Percentiles rank a stretch among this genome's conserved stretches.
These are phyloP conservation scores for Pipistrellus kuhlii DNA, from an alignment of 2,797 vertebrate species.

Conservation along the genomic window DNA sequence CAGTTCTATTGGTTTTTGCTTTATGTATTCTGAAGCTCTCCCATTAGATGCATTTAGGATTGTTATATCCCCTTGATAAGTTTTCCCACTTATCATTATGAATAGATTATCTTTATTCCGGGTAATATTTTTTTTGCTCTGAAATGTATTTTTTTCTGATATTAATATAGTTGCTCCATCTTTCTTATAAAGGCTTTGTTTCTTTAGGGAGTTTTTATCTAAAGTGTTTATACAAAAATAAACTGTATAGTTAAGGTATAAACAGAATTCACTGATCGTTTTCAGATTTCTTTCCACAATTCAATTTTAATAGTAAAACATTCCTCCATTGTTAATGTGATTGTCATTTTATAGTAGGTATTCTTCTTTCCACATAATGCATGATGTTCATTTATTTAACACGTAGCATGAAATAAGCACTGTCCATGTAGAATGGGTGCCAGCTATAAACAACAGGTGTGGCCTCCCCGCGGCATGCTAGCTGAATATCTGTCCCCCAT, in stretches of 20 bases:
- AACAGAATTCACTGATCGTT: background rate
- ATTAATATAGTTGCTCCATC: background rate
- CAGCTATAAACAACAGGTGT: background rate
- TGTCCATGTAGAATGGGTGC: background rate
- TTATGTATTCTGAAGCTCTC: background rate
- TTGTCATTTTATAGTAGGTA: background rate
- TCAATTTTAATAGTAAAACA: background rate
- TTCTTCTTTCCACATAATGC: background rate
- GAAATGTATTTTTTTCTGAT: slow-evolving; percentile 59
- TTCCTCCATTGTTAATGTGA: background rate
- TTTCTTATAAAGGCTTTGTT: slow-evolving; percentile 23
- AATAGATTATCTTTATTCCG: slow-evolving; percentile 6
- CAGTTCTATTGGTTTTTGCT: background rate
- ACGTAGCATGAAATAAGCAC: background rate
- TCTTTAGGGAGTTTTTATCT: slow-evolving; percentile 15
- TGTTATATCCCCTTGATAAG: background rate
- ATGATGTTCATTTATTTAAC: slow-evolving; percentile 1
- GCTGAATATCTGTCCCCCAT: background rate
- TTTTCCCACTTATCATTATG: slow-evolving; percentile 1
- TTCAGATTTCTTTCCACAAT: background rate
- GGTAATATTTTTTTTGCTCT: slow-evolving; percentile 41
- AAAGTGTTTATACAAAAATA: slow-evolving; percentile 44
- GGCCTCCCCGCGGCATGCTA: background rate
- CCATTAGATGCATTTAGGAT: background rate
- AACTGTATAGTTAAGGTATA: background rate